Conservation (phyloP, 2,113 vertebrate genomes). For the Rhipidura dahli region DNA sequence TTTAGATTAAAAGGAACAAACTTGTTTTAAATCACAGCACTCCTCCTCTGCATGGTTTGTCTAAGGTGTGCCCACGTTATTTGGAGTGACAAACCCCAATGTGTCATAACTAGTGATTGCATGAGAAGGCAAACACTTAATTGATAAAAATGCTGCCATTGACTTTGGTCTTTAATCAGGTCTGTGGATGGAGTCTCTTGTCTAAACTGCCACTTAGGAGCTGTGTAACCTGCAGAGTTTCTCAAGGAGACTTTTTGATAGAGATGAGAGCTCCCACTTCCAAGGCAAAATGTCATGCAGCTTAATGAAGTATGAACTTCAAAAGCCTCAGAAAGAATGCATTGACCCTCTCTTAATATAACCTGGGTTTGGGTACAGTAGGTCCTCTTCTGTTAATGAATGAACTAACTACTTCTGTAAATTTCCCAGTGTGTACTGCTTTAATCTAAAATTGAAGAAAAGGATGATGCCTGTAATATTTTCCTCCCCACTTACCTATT, state of each 20-base stretch:
- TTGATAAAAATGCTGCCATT: slow-evolving; percentile 44
- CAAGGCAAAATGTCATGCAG: neutral
- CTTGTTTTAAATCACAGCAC: slow-evolving; percentile 39
- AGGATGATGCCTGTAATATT: neutral
- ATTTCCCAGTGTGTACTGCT: neutral
- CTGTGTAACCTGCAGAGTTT: slow-evolving; percentile 38
- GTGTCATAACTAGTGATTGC: slow-evolving; percentile 51
- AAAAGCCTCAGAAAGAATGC: slow-evolving; percentile 39
- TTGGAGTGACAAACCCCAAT: slow-evolving; percentile 10
- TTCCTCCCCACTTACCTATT: neutral
- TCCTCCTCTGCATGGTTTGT: slow-evolving; percentile 35
- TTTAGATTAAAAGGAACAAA: slow-evolving; percentile 56
- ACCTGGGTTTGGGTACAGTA: neutral
- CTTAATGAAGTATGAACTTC: slow-evolving; percentile 47
- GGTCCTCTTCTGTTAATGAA: slow-evolving; percentile 39
- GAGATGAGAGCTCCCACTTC: slow-evolving; percentile 48
- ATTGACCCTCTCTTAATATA: slow-evolving; percentile 20
- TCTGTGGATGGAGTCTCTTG: slow-evolving; percentile 27
- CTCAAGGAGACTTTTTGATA: slow-evolving; percentile 32
- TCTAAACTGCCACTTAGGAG: slow-evolving; percentile 9
- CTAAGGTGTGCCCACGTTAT: slow-evolving; percentile 35
- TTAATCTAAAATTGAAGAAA: neutral
- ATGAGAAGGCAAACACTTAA: slow-evolving; percentile 45
- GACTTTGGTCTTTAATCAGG: slow-evolving; percentile 54
- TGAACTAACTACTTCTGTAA: neutral